Percentiles rank a stretch among this genome's conserved stretches.
phyloP scores from a whole-genome alignment of 2,888 invertebrate species.

The Herminia tarsipennalis region DNA sequence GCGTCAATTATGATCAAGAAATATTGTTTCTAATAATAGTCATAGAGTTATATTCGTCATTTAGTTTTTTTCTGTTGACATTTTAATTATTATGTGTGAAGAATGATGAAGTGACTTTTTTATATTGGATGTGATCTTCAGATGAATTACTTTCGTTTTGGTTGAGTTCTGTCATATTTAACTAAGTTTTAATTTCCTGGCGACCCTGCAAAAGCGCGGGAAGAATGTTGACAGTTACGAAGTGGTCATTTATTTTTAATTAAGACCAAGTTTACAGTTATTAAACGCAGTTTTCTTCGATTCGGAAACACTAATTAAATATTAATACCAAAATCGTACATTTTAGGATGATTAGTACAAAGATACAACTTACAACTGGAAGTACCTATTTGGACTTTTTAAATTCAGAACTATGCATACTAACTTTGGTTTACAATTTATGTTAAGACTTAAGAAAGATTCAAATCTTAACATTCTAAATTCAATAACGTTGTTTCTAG shows the following conservation, averaged over 20 bases:
- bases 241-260: conserved; percentile 59
- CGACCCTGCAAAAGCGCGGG: conserved; percentile 40
- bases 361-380: no score
- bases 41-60: background rate
- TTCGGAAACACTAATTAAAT: background rate
- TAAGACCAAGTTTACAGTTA: conserved; percentile 36
- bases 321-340: background rate
- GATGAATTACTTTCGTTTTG: no score
- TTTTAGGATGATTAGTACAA: background rate
- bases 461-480: no score
- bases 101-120: no score
- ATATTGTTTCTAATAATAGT: conserved; percentile 4
- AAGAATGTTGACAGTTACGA: conserved; percentile 52
- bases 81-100: conserved; percentile 4
- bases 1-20: conserved; percentile 14
- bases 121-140: no score
- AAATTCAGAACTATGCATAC: no score
- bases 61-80: conserved; percentile 1
- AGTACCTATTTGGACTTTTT: no score
- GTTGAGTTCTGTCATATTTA: no score
- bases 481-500: no score
- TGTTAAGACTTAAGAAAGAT: no score
- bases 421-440: no score
- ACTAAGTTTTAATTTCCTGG: background rate
- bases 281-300: conserved; percentile 19